These are phyloP conservation scores for Danio choprae DNA, from an alignment of 2,797 vertebrate species.

Conservation along the genomic window DNA sequence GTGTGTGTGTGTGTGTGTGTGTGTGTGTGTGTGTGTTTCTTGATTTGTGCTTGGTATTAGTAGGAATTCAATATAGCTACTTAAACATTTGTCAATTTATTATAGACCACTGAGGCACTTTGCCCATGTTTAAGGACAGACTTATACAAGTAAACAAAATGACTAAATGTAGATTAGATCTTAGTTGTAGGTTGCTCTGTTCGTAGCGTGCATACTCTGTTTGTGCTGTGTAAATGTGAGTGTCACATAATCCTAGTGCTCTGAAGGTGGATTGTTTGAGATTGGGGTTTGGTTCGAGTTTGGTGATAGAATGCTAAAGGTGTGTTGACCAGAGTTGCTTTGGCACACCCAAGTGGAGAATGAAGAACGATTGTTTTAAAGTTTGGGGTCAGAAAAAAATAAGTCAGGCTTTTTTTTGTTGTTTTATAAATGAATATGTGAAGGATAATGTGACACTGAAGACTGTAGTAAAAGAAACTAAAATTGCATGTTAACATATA, in stretches of 20 bases:
- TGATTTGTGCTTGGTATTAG: constrained; percentile 25
- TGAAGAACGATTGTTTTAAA: too few relatives aligned
- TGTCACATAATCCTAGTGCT: background rate
- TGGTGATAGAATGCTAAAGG: constrained; percentile 10
- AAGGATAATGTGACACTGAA: too few relatives aligned
- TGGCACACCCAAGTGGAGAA: background rate
- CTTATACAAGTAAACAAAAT: constrained; percentile 2
- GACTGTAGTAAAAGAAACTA: too few relatives aligned
- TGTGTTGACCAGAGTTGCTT: constrained; percentile 1
- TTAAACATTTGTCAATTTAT: constrained; percentile 14
- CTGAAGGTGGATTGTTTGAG: constrained; percentile 23
- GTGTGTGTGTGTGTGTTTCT: constrained; percentile 9
- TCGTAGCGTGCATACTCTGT: too few relatives aligned
- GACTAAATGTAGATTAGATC: background rate
- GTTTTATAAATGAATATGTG: too few relatives aligned
- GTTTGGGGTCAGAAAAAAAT: too few relatives aligned
- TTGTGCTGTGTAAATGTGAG: constrained; percentile 22
- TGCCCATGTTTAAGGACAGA: constrained; percentile 4
- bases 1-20: background rate
- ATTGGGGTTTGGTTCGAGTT: constrained; percentile 10
- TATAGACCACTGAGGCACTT: constrained; percentile 23
- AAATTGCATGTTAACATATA: too few relatives aligned
- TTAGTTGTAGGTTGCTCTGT: background rate
- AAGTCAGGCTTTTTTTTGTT: too few relatives aligned
- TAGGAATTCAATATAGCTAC: constrained; percentile 24